Percentiles rank a stretch among this genome's conserved stretches.
Conservation (phyloP, 2,113 vertebrate species). For the Hippocampus comes region DNA sequence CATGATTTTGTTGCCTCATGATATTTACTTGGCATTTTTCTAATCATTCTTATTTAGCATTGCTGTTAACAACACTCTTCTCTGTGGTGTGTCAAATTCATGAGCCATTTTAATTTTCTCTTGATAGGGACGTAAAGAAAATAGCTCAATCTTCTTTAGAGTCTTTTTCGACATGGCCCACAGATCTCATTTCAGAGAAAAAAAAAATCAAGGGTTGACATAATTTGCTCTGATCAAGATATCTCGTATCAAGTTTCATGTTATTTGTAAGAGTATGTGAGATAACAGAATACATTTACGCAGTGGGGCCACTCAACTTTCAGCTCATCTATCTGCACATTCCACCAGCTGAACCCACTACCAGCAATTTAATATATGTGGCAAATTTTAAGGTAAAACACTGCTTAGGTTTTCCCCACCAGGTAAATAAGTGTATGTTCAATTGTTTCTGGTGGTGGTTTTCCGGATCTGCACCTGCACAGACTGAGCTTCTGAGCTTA, state of each 20-base stretch:
- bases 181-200: too few species aligned
- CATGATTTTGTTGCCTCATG: too few species aligned
- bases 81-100: too few species aligned
- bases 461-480: constrained; percentile 16
- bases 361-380: neutral
- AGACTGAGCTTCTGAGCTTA: constrained; percentile 11
- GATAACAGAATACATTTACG: neutral
- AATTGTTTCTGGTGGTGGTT: constrained; percentile 18
- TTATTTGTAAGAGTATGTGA: neutral
- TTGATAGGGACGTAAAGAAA: neutral
- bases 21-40: too few species aligned
- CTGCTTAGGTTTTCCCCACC: constrained; percentile 2
- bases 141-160: neutral
- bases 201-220: neutral
- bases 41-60: too few species aligned
- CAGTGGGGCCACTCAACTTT: neutral
- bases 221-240: neutral
- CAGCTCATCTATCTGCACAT: neutral
- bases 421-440: constrained; percentile 6
- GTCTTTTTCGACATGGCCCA: too few species aligned
- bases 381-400: neutral
- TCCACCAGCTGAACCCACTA: neutral
- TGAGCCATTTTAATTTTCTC: too few species aligned
- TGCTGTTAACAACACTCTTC: too few species aligned
- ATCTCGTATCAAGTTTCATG: too few species aligned